Evolutionary conservation across 2,888 invertebrate species (phyloP).

Genomic region (Orthonychiurus folsomi): DNA sequence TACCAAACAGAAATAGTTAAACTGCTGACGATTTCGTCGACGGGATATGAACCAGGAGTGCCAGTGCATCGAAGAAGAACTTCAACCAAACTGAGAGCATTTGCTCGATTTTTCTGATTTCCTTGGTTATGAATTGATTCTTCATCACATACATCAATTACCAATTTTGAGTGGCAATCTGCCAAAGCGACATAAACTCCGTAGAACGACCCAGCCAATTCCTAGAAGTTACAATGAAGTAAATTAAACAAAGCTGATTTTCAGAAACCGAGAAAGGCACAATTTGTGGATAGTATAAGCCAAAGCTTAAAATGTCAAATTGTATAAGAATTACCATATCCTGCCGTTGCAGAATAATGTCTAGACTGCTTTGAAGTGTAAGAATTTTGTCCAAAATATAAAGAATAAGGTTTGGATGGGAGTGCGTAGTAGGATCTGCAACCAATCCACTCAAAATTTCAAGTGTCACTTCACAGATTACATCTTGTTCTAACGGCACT

Average conservation of each 20-base stretch:
- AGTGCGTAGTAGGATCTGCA: constrained; percentile 33
- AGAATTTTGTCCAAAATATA: constrained; percentile 34
- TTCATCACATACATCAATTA: constrained; percentile 36
- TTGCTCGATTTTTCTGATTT: constrained; percentile 29
- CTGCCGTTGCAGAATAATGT: constrained; percentile 26
- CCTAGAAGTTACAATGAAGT: constrained; percentile 21
- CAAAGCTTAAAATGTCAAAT: background rate
- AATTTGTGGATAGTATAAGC: too few species aligned
- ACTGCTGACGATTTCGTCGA: constrained; percentile 36
- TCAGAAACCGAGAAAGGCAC: too few species aligned
- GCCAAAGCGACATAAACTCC: constrained; percentile 36
- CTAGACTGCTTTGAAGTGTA: constrained; percentile 30
- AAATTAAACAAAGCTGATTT: background rate
- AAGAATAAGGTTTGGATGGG: constrained; percentile 31
- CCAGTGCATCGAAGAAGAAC: constrained; percentile 35
- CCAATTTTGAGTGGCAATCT: constrained; percentile 34
- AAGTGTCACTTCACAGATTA: constrained; percentile 28
- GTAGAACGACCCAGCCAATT: constrained; percentile 36
- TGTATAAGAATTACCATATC: constrained; percentile 27
- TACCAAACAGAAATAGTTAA: constrained; percentile 39
- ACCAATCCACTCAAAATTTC: constrained; percentile 37
- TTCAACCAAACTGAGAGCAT: constrained; percentile 30
- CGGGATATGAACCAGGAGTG: constrained; percentile 33
- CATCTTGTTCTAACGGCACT: constrained; percentile 27
- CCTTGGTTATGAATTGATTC: constrained; percentile 23